Conservation (phyloP, 2,113 vertebrate species). For the Psophia crepitans region DNA sequence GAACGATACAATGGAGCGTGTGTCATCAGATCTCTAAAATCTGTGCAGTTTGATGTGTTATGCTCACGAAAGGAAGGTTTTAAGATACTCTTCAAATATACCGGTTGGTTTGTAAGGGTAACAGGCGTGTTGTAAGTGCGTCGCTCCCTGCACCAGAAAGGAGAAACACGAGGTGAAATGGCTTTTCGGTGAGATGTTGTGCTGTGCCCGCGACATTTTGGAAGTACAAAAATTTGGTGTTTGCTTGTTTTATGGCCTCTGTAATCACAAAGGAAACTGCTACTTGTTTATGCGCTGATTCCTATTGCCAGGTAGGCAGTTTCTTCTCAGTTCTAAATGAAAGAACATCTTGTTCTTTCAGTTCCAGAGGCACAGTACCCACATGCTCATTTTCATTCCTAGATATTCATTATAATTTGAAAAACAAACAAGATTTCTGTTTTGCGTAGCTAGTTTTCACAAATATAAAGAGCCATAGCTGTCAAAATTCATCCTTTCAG, state of each 20-base stretch:
- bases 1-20: neutral
- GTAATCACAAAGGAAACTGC: neutral
- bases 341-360: constrained; percentile 20
- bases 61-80: neutral
- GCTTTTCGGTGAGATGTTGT: neutral
- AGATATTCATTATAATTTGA: neutral
- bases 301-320: neutral
- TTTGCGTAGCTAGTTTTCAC: neutral
- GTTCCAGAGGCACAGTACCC: neutral
- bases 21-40: neutral
- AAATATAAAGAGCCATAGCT: neutral
- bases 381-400: neutral
- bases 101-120: neutral
- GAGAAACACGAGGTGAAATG: neutral
- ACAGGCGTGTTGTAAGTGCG: rapidly evolving
- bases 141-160: neutral
- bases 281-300: neutral
- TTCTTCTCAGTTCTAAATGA: neutral
- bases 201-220: neutral
- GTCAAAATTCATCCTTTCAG: neutral
- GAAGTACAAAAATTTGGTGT: neutral
- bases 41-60: neutral
- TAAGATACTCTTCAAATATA: neutral
- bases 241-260: neutral
- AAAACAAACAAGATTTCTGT: neutral